A percentile compares a stretch with the other conserved stretches of the same genome.
phyloP scores from a whole-genome alignment of 2,113 vertebrate genomes.

The Brachionichthys hirsutus region DNA sequence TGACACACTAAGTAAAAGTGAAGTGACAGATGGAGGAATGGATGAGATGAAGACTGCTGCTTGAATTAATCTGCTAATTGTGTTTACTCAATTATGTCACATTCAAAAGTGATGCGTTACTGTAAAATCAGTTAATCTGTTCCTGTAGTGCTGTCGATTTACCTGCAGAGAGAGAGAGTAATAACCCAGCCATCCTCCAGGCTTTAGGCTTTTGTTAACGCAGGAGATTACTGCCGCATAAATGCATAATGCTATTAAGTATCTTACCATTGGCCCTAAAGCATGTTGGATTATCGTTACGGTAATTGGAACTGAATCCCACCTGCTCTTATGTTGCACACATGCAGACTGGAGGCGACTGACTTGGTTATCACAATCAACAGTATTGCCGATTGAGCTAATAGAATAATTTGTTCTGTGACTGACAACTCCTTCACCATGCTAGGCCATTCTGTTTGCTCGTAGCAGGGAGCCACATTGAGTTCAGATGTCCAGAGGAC shows the following conservation, averaged over 20 bases:
- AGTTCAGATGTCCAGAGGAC: slow-evolving; percentile 26
- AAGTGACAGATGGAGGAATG: slow-evolving; percentile 13
- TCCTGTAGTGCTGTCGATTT: slow-evolving; percentile 12
- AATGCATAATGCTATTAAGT: slow-evolving; percentile 55
- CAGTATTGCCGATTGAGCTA: slow-evolving; percentile 32
- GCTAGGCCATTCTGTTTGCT: slow-evolving; percentile 26
- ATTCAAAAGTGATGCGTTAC: slow-evolving; percentile 16
- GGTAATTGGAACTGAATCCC: slow-evolving; percentile 47
- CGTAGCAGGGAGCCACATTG: slow-evolving; percentile 24
- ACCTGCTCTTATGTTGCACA: slow-evolving; percentile 56
- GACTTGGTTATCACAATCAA: slow-evolving; percentile 31
- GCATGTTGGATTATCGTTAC: slow-evolving; percentile 46
- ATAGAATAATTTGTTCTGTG: slow-evolving; percentile 37
- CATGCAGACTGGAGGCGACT: slow-evolving; percentile 10
- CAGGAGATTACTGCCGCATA: slow-evolving; percentile 42
- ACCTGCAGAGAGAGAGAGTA: slow-evolving; percentile 20
- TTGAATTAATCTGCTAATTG: slow-evolving; percentile 14
- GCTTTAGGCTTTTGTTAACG: slow-evolving; percentile 34
- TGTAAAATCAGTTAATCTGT: slow-evolving; percentile 13
- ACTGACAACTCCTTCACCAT: slow-evolving; percentile 26
- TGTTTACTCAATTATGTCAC: slow-evolving; percentile 9
- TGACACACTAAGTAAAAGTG: slow-evolving; percentile 1
- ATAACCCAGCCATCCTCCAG: slow-evolving; percentile 26
- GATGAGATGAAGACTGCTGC: slow-evolving; percentile 6
- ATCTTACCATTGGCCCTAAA: slow-evolving; percentile 47